Percentiles rank a stretch among this genome's conserved stretches.
Evolutionary conservation across 2,113 vertebrate species (phyloP).

Genomic region (Athene noctua): DNA sequence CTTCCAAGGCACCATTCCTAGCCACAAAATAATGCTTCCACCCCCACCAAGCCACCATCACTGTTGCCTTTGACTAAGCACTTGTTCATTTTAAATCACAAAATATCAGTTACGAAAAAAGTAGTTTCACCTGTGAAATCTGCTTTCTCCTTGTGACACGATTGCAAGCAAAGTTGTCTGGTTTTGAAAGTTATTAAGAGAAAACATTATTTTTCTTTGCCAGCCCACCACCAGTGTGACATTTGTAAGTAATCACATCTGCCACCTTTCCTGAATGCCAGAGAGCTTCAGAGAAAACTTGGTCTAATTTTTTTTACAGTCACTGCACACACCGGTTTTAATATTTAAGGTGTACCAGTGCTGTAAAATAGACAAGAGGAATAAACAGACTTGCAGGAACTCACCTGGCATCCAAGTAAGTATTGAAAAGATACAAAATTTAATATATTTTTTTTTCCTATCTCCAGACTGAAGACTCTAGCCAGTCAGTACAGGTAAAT

Average conservation of each 20-base stretch:
- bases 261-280: background rate
- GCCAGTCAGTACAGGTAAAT: background rate
- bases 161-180: background rate
- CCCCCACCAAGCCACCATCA: too few species aligned
- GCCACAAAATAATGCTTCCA: background rate
- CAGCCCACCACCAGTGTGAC: background rate
- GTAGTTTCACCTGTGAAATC: background rate
- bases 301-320: background rate
- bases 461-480: background rate
- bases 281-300: background rate
- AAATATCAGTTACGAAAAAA: background rate
- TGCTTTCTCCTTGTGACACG: background rate
- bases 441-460: background rate
- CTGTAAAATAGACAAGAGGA: background rate
- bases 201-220: background rate
- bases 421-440: background rate
- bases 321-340: background rate
- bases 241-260: background rate
- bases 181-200: background rate
- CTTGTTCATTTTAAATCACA: background rate
- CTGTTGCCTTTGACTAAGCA: too few species aligned
- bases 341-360: background rate
- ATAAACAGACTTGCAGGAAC: background rate
- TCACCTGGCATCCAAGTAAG: background rate
- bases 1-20: background rate